Evolutionary conservation across 2,113 vertebrate genomes (phyloP).

Genomic region (Melanocharis versteri): DNA sequence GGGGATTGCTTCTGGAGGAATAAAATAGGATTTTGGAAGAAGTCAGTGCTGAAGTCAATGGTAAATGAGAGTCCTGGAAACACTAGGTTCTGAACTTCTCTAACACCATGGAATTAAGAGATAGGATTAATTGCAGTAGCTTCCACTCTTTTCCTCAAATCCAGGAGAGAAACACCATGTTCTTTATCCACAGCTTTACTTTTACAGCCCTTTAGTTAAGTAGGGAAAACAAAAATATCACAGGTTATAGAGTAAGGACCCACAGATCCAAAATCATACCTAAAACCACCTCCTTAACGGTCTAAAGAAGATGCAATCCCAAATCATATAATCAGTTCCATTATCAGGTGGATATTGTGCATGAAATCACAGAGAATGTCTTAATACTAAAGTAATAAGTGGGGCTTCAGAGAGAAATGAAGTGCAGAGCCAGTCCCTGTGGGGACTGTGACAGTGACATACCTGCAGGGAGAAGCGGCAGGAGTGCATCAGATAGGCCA

Average conservation of each 20-base stretch:
- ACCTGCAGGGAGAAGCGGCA: conserved; percentile 79
- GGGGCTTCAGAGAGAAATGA: background rate
- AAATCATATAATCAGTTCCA: background rate
- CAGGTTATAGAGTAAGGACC: background rate
- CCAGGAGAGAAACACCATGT: background rate
- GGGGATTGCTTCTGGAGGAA: background rate
- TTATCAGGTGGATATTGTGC: background rate
- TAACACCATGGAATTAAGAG: background rate
- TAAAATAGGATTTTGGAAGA: background rate
- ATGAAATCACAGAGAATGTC: background rate
- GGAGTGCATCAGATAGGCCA: conserved; percentile 82
- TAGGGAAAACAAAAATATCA: background rate
- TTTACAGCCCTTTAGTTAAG: background rate
- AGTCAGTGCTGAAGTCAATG: background rate
- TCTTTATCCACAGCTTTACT: background rate
- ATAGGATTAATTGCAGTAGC: background rate
- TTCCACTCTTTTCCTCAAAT: background rate
- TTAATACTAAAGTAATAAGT: background rate
- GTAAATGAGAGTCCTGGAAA: background rate
- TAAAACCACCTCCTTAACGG: background rate
- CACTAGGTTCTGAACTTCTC: background rate
- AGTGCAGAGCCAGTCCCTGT: background rate
- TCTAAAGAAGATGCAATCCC: background rate
- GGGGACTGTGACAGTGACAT: background rate
- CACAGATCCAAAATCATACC: background rate